These are phyloP conservation scores for Rhabdomys dilectus DNA, from an alignment of 2,113 vertebrate species.

Conservation along the genomic window DNA sequence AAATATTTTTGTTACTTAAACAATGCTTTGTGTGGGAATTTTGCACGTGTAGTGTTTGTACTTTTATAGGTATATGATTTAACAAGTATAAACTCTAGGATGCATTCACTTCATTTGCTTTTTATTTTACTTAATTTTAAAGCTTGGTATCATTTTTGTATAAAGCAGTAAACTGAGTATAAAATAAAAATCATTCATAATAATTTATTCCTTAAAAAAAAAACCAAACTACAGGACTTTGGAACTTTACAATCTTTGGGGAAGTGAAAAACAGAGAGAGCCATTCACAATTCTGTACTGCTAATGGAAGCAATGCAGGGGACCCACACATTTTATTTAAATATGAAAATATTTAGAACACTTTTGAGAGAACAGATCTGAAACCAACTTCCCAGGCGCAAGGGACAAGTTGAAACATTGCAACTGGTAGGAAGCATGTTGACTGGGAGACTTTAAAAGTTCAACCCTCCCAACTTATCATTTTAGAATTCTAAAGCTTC, in stretches of 20 bases:
- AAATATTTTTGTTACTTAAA: conserved; percentile 61
- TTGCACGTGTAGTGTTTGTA: background rate
- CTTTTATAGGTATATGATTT: background rate
- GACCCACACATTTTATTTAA: background rate
- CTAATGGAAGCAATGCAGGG: background rate
- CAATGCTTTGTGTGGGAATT: background rate
- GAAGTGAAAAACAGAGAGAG: background rate
- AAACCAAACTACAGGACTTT: background rate
- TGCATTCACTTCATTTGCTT: background rate
- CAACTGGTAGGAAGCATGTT: background rate
- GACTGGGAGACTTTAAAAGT: conserved; percentile 68
- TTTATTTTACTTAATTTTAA: background rate
- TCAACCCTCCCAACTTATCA: conserved; percentile 60
- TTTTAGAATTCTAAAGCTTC: conserved; percentile 79
- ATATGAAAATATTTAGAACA: background rate
- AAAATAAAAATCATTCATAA: background rate
- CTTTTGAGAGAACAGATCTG: background rate
- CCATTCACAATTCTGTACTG: background rate
- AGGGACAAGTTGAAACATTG: background rate
- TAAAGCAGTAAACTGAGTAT: background rate
- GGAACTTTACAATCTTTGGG: background rate
- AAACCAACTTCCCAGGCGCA: background rate
- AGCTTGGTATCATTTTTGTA: background rate
- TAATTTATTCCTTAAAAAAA: background rate
- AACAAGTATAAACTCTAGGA: background rate